Evolutionary conservation across 2,888 invertebrate species (phyloP).

Genomic region (Cantharis flavilabris): DNA sequence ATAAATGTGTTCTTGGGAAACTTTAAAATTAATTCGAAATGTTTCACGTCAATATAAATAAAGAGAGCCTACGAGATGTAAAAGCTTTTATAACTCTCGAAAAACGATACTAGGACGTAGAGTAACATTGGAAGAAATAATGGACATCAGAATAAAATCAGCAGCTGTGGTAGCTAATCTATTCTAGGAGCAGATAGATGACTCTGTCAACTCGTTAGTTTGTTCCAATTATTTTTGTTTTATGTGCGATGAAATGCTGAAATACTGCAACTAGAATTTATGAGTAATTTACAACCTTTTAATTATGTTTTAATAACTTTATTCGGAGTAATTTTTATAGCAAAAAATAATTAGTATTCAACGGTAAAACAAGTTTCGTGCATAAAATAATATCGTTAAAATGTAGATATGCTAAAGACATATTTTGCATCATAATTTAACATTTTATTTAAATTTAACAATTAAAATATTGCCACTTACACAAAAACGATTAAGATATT

Average conservation of each 20-base stretch:
- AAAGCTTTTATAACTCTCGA: slow-evolving; percentile 2
- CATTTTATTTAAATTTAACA: slow-evolving; percentile 36
- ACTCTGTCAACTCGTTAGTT: slow-evolving; percentile 49
- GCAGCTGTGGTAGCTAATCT: slow-evolving; percentile 50
- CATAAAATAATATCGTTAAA: slow-evolving; percentile 14
- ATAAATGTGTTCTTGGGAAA: slow-evolving; percentile 58
- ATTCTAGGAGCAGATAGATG: slow-evolving; percentile 51
- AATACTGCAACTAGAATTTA: slow-evolving; percentile 43
- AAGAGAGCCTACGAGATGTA: slow-evolving; percentile 5
- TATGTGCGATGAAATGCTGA: slow-evolving; percentile 50
- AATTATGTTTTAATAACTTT: slow-evolving; percentile 27
- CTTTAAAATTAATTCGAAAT: slow-evolving; percentile 35
- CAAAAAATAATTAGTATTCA: slow-evolving; percentile 22
- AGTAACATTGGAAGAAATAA: slow-evolving; percentile 18
- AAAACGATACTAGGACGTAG: slow-evolving; percentile 14
- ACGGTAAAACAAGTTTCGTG: slow-evolving; percentile 16
- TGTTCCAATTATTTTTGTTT: slow-evolving; percentile 54
- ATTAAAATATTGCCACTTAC: slow-evolving; percentile 42
- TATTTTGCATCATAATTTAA: slow-evolving; percentile 15
- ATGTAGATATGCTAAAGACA: slow-evolving; percentile 8
- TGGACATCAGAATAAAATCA: slow-evolving; percentile 38
- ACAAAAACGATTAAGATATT: slow-evolving; percentile 36
- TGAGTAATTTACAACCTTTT: slow-evolving; percentile 31
- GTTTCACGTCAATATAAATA: slow-evolving; percentile 13
- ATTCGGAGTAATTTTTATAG: slow-evolving; percentile 28